phyloP scores from a whole-genome alignment of 2,888 invertebrate genomes.

The Lacanobia oleracea region DNA sequence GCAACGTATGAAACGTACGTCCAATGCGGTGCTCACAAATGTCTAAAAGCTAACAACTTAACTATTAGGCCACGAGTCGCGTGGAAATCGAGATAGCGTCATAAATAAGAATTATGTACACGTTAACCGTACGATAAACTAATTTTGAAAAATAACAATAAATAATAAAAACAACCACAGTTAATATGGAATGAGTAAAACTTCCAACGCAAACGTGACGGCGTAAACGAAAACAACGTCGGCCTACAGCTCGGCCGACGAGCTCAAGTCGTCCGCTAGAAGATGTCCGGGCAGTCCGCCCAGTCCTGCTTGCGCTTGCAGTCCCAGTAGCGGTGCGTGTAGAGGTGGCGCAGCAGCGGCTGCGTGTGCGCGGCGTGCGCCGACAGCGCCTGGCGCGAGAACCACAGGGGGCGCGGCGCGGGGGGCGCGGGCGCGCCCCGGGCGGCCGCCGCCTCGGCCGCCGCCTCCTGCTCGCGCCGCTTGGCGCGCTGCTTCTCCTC shows the following conservation, averaged over 20 bases:
- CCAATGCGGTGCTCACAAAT: slow-evolving; percentile 56
- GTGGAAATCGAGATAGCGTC: slow-evolving; percentile 63
- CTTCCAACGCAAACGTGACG: slow-evolving; percentile 62
- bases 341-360: slow-evolving; percentile 93
- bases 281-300: slow-evolving; percentile 97
- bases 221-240: slow-evolving; percentile 51
- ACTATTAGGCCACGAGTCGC: slow-evolving; percentile 70
- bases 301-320: slow-evolving; percentile 97
- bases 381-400: slow-evolving; percentile 95
- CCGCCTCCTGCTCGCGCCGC: slow-evolving; percentile 94
- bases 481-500: slow-evolving; percentile 98
- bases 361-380: slow-evolving; percentile 82
- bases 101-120: slow-evolving; percentile 72
- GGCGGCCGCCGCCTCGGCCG: slow-evolving; percentile 93
- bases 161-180: slow-evolving; percentile 72
- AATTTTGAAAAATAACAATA: slow-evolving; percentile 67
- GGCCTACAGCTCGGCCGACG: slow-evolving; percentile 47
- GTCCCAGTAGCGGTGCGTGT: slow-evolving; percentile 97
- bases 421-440: slow-evolving; percentile 91
- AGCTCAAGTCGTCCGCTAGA: too few species aligned
- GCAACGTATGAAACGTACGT: slow-evolving; percentile 45
- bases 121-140: slow-evolving; percentile 58
- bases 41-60: slow-evolving; percentile 56
- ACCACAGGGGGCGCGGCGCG: slow-evolving; percentile 97
- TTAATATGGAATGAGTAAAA: slow-evolving; percentile 72